Evolutionary conservation across 2,113 vertebrate genomes (phyloP).

Genomic region (Bubo bubo): DNA sequence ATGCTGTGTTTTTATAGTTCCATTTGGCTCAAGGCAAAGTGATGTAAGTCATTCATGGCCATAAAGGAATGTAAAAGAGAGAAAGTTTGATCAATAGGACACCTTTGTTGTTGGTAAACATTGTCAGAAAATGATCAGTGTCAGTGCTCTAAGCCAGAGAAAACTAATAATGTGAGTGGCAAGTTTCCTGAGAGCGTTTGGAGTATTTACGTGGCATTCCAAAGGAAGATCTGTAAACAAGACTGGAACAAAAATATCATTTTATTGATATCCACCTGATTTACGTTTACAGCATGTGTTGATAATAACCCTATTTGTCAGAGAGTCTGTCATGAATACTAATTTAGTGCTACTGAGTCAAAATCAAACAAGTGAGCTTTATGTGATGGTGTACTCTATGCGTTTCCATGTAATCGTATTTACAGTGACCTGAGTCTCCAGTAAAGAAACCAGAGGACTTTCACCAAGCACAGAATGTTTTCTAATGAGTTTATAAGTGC

Average conservation of each 20-base stretch:
- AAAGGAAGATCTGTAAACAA: conserved; percentile 77
- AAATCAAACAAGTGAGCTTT: conserved; percentile 65
- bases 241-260: conserved; percentile 75
- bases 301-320: conserved; percentile 81
- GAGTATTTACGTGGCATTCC: conserved; percentile 75
- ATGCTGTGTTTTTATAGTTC: conserved; percentile 39
- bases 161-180: conserved; percentile 78
- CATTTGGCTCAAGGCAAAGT: conserved; percentile 69
- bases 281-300: conserved; percentile 79
- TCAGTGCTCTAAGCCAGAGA: conserved; percentile 72
- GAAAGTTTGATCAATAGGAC: conserved; percentile 75
- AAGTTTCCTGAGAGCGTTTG: conserved; percentile 70
- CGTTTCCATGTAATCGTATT: conserved; percentile 19
- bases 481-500: neutral
- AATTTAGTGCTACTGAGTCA: conserved; percentile 65
- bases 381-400: conserved; percentile 11
- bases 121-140: conserved; percentile 74
- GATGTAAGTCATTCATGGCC: conserved; percentile 60
- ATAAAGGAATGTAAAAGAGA: conserved; percentile 63
- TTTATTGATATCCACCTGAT: conserved; percentile 81
- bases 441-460: neutral
- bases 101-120: conserved; percentile 76
- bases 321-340: conserved; percentile 73
- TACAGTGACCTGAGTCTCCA: neutral
- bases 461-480: neutral